phyloP scores from a whole-genome alignment of 2,888 invertebrate species.

The Andricus quercusramuli region DNA sequence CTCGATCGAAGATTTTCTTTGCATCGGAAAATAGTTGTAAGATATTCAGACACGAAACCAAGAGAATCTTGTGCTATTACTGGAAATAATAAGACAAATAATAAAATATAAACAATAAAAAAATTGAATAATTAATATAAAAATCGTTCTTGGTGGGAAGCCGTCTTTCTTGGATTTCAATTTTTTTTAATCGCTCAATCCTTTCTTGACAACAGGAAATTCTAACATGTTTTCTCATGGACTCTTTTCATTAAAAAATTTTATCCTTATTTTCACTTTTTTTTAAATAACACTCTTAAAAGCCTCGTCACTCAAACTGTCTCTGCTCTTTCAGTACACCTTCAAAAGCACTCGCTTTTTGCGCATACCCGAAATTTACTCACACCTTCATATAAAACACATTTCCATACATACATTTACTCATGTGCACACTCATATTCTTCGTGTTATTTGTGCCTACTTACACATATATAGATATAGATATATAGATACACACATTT shows the following conservation, averaged over 20 bases:
- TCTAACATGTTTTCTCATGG: neutral
- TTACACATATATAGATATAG: neutral
- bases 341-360: neutral
- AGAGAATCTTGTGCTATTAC: too few species aligned
- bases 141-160: too few species aligned
- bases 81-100: too few species aligned
- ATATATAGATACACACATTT: neutral
- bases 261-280: neutral
- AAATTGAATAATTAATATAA: too few species aligned
- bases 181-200: too few species aligned
- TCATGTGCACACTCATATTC: too few species aligned
- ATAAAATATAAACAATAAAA: too few species aligned
- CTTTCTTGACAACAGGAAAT: too few species aligned
- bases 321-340: neutral
- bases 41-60: too few species aligned
- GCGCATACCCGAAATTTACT: neutral
- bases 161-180: too few species aligned
- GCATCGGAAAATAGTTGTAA: too few species aligned
- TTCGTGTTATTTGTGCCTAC: neutral
- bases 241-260: neutral
- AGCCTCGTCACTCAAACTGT: neutral
- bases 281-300: neutral
- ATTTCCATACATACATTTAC: conserved; percentile 6
- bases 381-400: neutral
- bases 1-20: too few species aligned